phyloP scores from a whole-genome alignment of 2,113 vertebrate species.

The Anas platyrhynchos region DNA sequence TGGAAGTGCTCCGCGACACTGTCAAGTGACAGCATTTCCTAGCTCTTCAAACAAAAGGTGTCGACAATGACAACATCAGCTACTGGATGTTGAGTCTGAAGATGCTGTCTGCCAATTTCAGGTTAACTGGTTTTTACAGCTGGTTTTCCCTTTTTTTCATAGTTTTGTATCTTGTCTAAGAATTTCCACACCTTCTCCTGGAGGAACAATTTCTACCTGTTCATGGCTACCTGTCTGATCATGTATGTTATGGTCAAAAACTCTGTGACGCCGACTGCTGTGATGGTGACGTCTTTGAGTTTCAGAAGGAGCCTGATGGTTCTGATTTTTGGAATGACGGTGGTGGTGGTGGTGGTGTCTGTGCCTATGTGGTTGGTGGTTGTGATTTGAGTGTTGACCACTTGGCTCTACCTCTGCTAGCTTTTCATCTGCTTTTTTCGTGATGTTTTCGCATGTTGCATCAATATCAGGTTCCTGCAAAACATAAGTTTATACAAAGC shows the following conservation, averaged over 20 bases:
- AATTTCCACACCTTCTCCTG: conserved; percentile 13
- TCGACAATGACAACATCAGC: conserved; percentile 96
- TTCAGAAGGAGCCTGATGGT: not conserved
- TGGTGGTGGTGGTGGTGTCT: not conserved
- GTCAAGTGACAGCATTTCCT: conserved; percentile 85
- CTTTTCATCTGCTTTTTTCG: not conserved
- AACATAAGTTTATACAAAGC: not conserved
- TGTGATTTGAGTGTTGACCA: not conserved
- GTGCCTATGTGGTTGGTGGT: not conserved
- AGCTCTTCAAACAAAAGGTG: conserved; percentile 82
- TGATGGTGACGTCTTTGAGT: not conserved
- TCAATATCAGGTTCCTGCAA: conserved; percentile 68
- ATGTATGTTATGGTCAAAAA: not conserved
- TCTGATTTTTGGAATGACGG: not conserved
- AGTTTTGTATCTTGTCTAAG: conserved; percentile 51
- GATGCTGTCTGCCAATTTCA: conserved; percentile 80
- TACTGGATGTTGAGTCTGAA: conserved; percentile 68
- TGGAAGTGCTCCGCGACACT: conserved; percentile 85
- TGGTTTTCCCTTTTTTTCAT: conserved; percentile 68
- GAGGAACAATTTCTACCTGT: conserved; percentile 13
- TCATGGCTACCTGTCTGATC: conserved; percentile 42
- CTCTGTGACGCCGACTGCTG: not conserved
- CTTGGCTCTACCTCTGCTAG: not conserved
- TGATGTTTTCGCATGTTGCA: conserved; percentile 68
- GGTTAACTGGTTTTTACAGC: conserved; percentile 83